Evolutionary conservation across 2,113 vertebrate genomes (phyloP).

Genomic region (Gobiocypris rarus): DNA sequence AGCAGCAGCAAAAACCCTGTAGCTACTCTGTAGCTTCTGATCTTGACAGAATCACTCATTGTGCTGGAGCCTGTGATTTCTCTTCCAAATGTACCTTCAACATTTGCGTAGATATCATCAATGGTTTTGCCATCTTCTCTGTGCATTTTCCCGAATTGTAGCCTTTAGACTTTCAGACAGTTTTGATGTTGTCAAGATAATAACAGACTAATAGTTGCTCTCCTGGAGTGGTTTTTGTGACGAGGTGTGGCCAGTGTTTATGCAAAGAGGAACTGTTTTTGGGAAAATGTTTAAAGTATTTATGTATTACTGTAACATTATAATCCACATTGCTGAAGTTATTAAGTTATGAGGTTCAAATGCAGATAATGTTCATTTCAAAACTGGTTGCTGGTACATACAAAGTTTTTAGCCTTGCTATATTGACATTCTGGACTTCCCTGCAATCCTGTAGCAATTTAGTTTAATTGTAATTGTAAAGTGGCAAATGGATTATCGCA

Average conservation of each 20-base stretch:
- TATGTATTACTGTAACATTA: not conserved
- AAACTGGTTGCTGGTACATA: not conserved
- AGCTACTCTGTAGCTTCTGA: slow-evolving; percentile 22
- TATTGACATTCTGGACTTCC: not conserved
- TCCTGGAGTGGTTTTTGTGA: not conserved
- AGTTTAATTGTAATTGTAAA: not conserved
- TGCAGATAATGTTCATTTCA: not conserved
- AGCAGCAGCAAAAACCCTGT: not conserved
- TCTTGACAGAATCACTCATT: not conserved
- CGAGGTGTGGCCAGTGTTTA: not conserved
- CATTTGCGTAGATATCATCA: not conserved
- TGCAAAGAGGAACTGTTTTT: slow-evolving; percentile 2
- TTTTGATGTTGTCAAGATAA: not conserved
- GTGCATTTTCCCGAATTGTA: not conserved
- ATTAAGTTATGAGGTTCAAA: not conserved
- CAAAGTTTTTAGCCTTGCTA: not conserved
- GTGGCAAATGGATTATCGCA: not conserved
- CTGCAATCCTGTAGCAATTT: not conserved
- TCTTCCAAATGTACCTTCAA: not conserved
- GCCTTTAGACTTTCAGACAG: not conserved
- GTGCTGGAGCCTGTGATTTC: not conserved
- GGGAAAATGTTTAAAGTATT: not conserved
- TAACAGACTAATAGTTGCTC: not conserved
- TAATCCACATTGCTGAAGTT: not conserved
- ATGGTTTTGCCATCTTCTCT: not conserved